Percentiles rank a stretch among this genome's conserved stretches.
Evolutionary conservation across 1,140 invertebrate species (phyloP).

Genomic region (Drosophila bocki): DNA sequence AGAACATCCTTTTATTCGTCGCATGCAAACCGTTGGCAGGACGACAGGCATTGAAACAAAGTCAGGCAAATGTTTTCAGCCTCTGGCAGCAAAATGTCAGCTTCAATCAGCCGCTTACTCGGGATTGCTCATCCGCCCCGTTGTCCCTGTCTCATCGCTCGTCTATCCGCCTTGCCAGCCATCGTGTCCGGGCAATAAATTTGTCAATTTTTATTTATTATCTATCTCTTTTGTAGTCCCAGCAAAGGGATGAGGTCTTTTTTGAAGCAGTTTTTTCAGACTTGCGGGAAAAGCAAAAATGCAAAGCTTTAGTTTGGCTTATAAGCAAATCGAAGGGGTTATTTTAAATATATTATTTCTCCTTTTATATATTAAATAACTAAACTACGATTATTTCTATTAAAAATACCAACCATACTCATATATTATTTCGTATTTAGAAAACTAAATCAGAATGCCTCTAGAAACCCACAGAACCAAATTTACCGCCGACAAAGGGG

Average conservation of each 20-base stretch:
- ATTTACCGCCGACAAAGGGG: conserved; percentile 5
- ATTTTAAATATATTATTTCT: background rate
- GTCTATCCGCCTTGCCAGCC: conserved; percentile 30
- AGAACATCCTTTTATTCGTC: conserved; percentile 25
- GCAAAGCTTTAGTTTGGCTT: background rate
- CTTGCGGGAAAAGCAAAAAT: background rate
- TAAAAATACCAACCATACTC: background rate
- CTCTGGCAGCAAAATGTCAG: conserved; percentile 47
- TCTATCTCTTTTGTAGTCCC: conserved; percentile 24
- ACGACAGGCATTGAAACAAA: conserved; percentile 52
- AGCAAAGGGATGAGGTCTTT: background rate
- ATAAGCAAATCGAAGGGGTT: background rate
- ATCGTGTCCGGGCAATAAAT: conserved; percentile 68
- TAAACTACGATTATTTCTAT: background rate
- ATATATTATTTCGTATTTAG: background rate
- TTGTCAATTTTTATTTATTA: conserved; percentile 71
- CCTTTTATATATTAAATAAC: too few relatives aligned
- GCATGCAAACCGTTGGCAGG: conserved; percentile 33
- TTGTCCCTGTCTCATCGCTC: conserved; percentile 11
- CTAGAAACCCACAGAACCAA: background rate
- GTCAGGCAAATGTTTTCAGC: conserved; percentile 55
- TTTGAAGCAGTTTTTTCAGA: background rate
- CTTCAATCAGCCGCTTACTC: conserved; percentile 70
- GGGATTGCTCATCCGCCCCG: conserved; percentile 51
- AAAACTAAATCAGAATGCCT: conserved; percentile 1